A percentile compares a stretch with the other conserved stretches of the same genome.
These are phyloP conservation scores for Habroteleia sp. DNA, from an alignment of 2,888 invertebrate genomes.

Conservation along the genomic window DNA sequence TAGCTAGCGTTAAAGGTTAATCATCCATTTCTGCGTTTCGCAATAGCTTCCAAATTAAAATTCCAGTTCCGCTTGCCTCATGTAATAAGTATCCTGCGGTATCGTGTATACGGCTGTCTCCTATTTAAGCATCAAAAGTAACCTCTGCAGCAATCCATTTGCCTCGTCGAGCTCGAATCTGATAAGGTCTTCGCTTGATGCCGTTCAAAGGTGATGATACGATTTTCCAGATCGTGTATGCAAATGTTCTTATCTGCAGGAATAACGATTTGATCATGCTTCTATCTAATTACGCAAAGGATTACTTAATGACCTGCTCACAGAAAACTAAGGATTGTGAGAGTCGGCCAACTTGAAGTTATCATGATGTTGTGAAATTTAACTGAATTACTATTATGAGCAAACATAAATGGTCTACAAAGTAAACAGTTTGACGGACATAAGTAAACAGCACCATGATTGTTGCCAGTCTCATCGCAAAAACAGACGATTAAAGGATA, in stretches of 20 bases:
- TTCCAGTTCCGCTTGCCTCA: constrained; percentile 42
- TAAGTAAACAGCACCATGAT: constrained; percentile 26
- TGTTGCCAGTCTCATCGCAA: constrained; percentile 14
- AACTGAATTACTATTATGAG: constrained; percentile 5
- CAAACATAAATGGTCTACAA: background rate
- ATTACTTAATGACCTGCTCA: constrained; percentile 46
- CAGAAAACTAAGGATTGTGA: no score
- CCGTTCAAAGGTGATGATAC: constrained; percentile 47
- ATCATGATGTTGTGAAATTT: constrained; percentile 8
- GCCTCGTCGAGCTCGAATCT: constrained; percentile 23
- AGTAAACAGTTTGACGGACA: background rate
- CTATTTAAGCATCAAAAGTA: constrained; percentile 52
- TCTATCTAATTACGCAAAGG: constrained; percentile 43
- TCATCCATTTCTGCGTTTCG: constrained; percentile 5
- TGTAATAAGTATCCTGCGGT: constrained; percentile 17
- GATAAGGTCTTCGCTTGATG: constrained; percentile 33
- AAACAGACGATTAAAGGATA: constrained; percentile 43
- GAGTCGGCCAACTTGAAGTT: no score
- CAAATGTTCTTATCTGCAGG: constrained; percentile 40
- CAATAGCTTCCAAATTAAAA: constrained; percentile 31
- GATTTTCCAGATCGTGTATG: constrained; percentile 47
- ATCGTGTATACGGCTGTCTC: constrained; percentile 43
- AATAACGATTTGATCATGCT: constrained; percentile 53
- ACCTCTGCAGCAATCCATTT: constrained; percentile 49
- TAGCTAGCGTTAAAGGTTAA: constrained; percentile 14